Percentiles rank a stretch among this genome's conserved stretches.
Evolutionary conservation across 2,113 vertebrate genomes (phyloP).

Genomic region (Sorex araneus): DNA sequence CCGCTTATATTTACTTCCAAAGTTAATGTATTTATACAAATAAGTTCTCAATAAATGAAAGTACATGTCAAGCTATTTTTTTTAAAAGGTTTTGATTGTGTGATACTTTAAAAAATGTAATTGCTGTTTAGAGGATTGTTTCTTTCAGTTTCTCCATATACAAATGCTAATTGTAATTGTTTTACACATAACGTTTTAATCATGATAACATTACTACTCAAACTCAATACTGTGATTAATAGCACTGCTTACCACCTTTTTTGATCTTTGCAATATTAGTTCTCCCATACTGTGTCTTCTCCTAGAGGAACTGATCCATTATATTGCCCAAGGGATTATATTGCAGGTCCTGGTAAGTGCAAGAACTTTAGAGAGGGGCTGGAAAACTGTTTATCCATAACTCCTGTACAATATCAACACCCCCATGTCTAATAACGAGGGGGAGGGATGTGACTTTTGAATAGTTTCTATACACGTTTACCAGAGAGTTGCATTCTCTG

Average conservation of each 20-base stretch:
- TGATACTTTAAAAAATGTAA: neutral
- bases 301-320: neutral
- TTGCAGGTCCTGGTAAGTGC: neutral
- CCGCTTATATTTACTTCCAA: neutral
- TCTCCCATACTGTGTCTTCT: neutral
- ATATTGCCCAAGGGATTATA: neutral
- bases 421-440: neutral
- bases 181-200: neutral
- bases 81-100: neutral
- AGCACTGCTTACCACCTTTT: neutral
- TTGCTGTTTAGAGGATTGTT: neutral
- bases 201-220: neutral
- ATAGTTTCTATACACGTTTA: neutral
- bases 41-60: constrained; percentile 20
- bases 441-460: neutral
- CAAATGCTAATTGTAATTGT: neutral
- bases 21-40: neutral
- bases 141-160: neutral
- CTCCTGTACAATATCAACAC: neutral
- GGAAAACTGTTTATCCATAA: neutral
- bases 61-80: constrained; percentile 25
- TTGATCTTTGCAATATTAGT: neutral
- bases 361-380: neutral
- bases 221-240: neutral
- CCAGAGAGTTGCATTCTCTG: neutral